Conservation (phyloP, 2,113 vertebrate genomes). For the Nanorana parkeri region DNA sequence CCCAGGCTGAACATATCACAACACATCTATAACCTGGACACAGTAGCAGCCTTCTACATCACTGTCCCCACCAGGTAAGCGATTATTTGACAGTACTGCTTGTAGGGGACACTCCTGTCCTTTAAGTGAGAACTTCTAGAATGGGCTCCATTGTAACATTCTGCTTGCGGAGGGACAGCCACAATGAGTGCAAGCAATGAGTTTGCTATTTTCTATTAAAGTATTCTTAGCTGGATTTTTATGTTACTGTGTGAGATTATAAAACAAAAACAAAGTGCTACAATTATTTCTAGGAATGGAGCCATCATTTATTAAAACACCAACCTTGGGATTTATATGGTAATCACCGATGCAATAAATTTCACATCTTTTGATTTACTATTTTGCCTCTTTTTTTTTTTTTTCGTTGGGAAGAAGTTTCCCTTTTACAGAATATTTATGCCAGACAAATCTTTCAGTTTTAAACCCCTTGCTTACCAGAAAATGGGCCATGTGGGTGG, state of each 20-base stretch:
- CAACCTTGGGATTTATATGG: constrained; percentile 18
- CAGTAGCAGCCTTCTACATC: no score
- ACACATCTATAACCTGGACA: no score
- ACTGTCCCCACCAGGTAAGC: no score
- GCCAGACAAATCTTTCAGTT: not conserved
- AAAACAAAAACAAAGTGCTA: no score
- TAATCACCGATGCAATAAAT: constrained; percentile 17
- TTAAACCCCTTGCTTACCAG: constrained; percentile 5
- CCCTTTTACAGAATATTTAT: not conserved
- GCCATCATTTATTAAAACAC: not conserved
- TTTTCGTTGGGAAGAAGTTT: not conserved
- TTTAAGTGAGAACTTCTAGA: not conserved
- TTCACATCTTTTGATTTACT: not conserved
- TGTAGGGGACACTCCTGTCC: not conserved
- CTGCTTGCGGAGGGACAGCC: not conserved
- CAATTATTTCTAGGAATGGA: not conserved
- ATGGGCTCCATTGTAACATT: not conserved
- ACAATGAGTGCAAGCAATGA: constrained; percentile 14
- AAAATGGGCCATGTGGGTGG: not conserved
- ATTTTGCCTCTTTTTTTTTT: not conserved
- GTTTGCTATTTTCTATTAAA: not conserved
- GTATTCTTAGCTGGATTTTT: no score
- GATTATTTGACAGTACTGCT: no score
- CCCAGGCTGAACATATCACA: no score
- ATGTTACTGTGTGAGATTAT: no score